phyloP scores from a whole-genome alignment of 2,113 vertebrate genomes.

The Mustela nigripes region DNA sequence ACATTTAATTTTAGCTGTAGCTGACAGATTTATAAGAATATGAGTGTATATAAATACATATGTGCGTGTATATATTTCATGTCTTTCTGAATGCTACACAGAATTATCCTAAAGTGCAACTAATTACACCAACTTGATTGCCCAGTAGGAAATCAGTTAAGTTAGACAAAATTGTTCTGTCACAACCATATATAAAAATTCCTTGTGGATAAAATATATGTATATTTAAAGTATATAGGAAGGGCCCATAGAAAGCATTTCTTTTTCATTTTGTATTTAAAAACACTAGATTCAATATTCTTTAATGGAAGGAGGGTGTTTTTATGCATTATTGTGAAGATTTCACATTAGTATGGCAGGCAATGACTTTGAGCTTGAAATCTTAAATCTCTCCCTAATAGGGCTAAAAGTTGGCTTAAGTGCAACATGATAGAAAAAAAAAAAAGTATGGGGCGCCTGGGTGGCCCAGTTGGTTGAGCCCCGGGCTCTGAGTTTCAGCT shows the following conservation, averaged over 20 bases:
- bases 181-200: background rate
- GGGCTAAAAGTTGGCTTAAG: background rate
- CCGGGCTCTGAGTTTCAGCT: background rate
- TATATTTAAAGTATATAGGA: slow-evolving; percentile 9
- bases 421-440: slow-evolving; percentile 28
- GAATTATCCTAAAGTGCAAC: background rate
- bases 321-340: background rate
- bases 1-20: slow-evolving; percentile 20
- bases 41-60: background rate
- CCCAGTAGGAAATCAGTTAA: background rate
- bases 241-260: background rate
- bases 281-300: background rate
- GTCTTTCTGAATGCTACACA: background rate
- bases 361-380: slow-evolving; percentile 37
- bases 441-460: background rate
- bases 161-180: slow-evolving; percentile 11
- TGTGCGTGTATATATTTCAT: background rate
- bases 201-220: slow-evolving; percentile 8
- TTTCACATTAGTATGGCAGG: slow-evolving; percentile 21
- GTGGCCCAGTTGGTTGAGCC: background rate
- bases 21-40: background rate
- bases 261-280: slow-evolving; percentile 46
- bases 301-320: background rate
- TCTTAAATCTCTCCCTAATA: background rate
- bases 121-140: background rate